Percentiles rank a stretch among this genome's conserved stretches.
phyloP scores from a whole-genome alignment of 1,140 invertebrate genomes.

The Cotesia chilonis region DNA sequence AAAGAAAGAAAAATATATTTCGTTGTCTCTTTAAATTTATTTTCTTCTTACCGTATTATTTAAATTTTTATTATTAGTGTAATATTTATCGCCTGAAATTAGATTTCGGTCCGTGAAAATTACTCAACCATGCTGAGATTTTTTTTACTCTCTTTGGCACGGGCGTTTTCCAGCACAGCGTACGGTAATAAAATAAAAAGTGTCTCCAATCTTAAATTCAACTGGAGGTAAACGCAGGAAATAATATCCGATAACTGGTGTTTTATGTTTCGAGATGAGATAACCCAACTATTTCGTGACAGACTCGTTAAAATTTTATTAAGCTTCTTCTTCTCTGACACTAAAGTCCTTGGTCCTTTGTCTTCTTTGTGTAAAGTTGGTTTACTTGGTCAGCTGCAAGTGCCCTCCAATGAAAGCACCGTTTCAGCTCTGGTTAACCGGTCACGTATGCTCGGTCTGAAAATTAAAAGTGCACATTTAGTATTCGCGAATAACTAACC shows the following conservation, averaged over 20 bases:
- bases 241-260: too few species aligned
- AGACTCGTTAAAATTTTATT: background rate
- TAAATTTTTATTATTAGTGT: background rate
- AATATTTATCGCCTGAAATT: background rate
- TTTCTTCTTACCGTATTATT: background rate
- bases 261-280: too few species aligned
- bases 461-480: conserved; percentile 54
- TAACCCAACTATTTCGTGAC: background rate
- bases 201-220: too few species aligned
- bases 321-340: background rate
- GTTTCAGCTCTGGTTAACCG: conserved; percentile 45
- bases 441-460: conserved; percentile 49
- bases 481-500: conserved; percentile 40
- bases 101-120: conserved; percentile 29
- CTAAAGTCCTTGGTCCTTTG: conserved; percentile 6
- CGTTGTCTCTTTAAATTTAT: background rate
- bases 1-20: too few species aligned
- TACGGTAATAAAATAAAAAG: conserved; percentile 3
- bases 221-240: too few species aligned
- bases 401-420: conserved; percentile 38
- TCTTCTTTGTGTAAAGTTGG: conserved; percentile 1
- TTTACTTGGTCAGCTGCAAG: conserved; percentile 13
- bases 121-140: conserved; percentile 32
- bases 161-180: conserved; percentile 8
- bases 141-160: conserved; percentile 27